Evolutionary conservation across 2,888 invertebrate species (phyloP).

Genomic region (Hetaerina titia): DNA sequence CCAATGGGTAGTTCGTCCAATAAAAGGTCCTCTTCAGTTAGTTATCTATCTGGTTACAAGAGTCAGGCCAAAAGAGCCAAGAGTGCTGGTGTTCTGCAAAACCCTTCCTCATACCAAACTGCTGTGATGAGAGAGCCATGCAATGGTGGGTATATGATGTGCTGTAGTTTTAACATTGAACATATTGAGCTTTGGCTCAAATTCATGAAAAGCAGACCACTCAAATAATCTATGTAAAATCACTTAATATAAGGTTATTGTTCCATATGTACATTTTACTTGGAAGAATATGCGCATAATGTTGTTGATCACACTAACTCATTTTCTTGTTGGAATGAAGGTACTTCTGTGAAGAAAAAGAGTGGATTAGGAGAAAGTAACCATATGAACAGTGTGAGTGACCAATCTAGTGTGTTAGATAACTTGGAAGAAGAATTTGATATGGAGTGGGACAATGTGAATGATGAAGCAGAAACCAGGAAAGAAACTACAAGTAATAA

Average conservation of each 20-base stretch:
- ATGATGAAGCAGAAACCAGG: slow-evolving; percentile 12
- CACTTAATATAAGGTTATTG: too few relatives aligned
- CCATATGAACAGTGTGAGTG: background rate
- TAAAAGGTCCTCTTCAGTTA: slow-evolving; percentile 73
- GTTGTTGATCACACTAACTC: background rate
- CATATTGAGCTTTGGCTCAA: background rate
- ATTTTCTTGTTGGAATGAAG: background rate
- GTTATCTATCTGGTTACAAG: slow-evolving; percentile 72
- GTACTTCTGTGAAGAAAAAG: slow-evolving; percentile 4
- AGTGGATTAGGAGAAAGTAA: background rate
- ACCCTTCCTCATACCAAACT: background rate
- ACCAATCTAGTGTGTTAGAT: background rate
- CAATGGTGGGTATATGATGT: background rate
- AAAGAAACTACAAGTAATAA: background rate
- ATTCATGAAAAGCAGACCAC: too few relatives aligned
- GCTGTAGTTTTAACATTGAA: background rate
- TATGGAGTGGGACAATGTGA: slow-evolving; percentile 51
- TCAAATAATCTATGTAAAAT: too few relatives aligned
- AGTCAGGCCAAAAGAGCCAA: slow-evolving; percentile 73
- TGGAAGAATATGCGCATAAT: background rate
- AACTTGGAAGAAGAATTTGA: slow-evolving; percentile 58
- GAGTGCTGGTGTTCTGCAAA: background rate
- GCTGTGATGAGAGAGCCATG: background rate
- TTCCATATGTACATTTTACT: too few relatives aligned
- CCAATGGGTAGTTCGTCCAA: slow-evolving; percentile 75